phyloP scores from a whole-genome alignment of 2,113 vertebrate species.

The Phylloscopus trochiloides region DNA sequence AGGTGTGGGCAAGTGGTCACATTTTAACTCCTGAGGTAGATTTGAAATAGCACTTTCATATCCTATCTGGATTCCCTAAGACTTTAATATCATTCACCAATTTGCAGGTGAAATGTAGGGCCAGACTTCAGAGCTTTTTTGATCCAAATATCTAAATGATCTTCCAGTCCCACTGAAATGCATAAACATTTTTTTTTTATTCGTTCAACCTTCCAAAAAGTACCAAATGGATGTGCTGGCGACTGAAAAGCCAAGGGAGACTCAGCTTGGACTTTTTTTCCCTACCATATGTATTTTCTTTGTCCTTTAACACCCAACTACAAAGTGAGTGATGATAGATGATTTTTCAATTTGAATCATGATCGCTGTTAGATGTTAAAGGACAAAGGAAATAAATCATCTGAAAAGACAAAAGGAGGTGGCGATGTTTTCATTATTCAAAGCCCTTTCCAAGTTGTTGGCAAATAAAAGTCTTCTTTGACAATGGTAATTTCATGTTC shows the following conservation, averaged over 20 bases:
- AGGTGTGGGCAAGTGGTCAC: not conserved
- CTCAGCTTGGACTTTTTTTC: not conserved
- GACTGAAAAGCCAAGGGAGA: not conserved
- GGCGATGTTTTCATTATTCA: conserved; percentile 15
- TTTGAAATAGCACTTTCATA: not conserved
- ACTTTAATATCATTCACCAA: not conserved
- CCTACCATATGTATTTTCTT: not conserved
- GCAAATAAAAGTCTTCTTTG: conserved; percentile 1
- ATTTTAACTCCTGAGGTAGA: not conserved
- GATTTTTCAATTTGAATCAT: conserved; percentile 56
- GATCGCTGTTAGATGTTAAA: conserved; percentile 27
- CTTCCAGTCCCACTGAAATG: not conserved
- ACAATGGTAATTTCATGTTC: not conserved
- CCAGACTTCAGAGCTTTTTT: not conserved
- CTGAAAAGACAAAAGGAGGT: conserved; percentile 4
- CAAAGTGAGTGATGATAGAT: conserved; percentile 44
- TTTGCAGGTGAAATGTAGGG: not conserved
- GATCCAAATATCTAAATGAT: not conserved
- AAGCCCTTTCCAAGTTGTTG: not conserved
- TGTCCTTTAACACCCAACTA: conserved; percentile 19
- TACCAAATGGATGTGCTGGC: not conserved
- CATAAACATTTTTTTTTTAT: too few relatives aligned
- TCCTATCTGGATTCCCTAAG: not conserved
- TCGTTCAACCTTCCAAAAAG: not conserved
- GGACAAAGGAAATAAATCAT: conserved; percentile 58